These are phyloP conservation scores for Stichopus chloronotus DNA, from an alignment of 35 echinoderm and acorn worm genomes.

Conservation along the genomic window DNA sequence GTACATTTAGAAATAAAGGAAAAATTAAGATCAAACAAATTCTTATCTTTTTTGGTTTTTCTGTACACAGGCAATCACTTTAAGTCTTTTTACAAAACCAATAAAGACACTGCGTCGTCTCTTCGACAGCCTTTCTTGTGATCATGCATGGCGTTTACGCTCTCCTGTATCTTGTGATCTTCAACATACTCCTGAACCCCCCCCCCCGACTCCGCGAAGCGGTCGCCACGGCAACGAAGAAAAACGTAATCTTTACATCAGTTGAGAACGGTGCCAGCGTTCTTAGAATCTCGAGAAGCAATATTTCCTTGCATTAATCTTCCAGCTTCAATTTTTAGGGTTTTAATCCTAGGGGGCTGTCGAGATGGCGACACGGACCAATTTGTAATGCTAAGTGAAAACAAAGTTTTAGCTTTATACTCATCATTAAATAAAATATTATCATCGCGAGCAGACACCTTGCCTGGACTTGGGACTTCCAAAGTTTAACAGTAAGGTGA, in stretches of 20 bases:
- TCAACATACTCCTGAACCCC: neutral
- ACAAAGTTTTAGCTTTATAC: conserved; percentile 1
- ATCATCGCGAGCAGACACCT: conserved; percentile 15
- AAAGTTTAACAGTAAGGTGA: neutral
- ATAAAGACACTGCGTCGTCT: too few species aligned
- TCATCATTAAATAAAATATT: conserved; percentile 55
- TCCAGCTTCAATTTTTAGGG: conserved; percentile 8
- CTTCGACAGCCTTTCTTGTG: too few species aligned
- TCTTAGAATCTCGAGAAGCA: conserved; percentile 1
- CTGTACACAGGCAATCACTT: too few species aligned
- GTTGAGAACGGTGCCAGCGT: conserved; percentile 6
- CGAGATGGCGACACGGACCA: conserved; percentile 46
- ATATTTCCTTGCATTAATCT: conserved; percentile 41
- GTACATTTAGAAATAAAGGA: too few species aligned
- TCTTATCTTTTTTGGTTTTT: too few species aligned
- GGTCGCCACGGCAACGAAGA: neutral
- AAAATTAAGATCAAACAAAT: too few species aligned
- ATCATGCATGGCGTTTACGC: too few species aligned
- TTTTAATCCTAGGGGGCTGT: conserved; percentile 35
- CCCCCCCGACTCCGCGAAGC: neutral
- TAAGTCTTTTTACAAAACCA: too few species aligned
- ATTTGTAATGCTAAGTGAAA: conserved; percentile 51
- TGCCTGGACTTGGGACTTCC: conserved; percentile 23
- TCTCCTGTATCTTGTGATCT: too few species aligned
- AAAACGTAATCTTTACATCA: conserved; percentile 27